These are phyloP conservation scores for Barypeithes pellucidus DNA, from an alignment of 2,888 invertebrate genomes.

Conservation along the genomic window DNA sequence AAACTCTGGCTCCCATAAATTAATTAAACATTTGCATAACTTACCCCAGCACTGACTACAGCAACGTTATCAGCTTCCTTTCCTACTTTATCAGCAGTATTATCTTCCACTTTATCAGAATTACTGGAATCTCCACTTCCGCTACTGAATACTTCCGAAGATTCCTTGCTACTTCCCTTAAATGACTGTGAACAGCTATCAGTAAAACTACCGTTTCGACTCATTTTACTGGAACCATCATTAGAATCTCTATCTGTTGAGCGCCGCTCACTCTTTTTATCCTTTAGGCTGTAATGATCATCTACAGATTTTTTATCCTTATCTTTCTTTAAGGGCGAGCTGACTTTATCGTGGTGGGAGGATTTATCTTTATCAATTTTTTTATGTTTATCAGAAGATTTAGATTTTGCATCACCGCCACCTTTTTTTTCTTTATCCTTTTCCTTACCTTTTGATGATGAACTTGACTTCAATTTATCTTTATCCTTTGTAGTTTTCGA, in stretches of 20 bases:
- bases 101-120: slow-evolving; percentile 61
- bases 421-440: slow-evolving; percentile 47
- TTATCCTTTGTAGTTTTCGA: slow-evolving; percentile 55
- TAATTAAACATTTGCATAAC: not conserved
- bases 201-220: slow-evolving; percentile 68
- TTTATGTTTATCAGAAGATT: slow-evolving; percentile 55
- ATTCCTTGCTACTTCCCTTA: slow-evolving; percentile 44
- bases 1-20: too few species aligned
- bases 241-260: slow-evolving; percentile 88
- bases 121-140: slow-evolving; percentile 66
- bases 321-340: slow-evolving; percentile 54
- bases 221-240: slow-evolving; percentile 75
- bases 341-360: slow-evolving; percentile 27
- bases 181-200: slow-evolving; percentile 51
- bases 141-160: slow-evolving; percentile 40
- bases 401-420: slow-evolving; percentile 34
- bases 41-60: slow-evolving; percentile 18
- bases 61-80: slow-evolving; percentile 57
- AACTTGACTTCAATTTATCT: slow-evolving; percentile 43
- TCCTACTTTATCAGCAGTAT: slow-evolving; percentile 15
- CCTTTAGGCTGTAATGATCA: slow-evolving; percentile 81
- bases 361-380: slow-evolving; percentile 42
- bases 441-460: slow-evolving; percentile 39
- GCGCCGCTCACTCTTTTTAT: slow-evolving; percentile 78
- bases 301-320: slow-evolving; percentile 72